Evolutionary conservation across 2,888 invertebrate genomes (phyloP), one percentile per base, ranked within the genome.

Genomic region (Pheosia tremula): DNA sequence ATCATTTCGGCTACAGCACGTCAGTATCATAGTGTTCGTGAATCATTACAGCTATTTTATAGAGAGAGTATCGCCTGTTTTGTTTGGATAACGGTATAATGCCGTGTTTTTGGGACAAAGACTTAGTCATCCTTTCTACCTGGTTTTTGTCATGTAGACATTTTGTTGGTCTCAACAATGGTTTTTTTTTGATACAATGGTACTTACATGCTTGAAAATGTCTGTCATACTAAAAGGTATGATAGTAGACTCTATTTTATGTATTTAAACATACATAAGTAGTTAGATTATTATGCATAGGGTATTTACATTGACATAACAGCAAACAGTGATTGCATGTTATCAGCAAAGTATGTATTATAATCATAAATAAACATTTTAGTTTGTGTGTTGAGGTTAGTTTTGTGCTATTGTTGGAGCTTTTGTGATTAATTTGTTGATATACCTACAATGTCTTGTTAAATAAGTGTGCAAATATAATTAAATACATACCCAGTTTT

Each of bases 81-180:
- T 89, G 88, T 89, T 85, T 84, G 83, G 79, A 74, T 93, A 93
- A 93, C 93, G 92, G 93, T 91, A 91, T 74, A 75, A 74, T 79
- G 80, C 80, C 88, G 82, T 85, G 87, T 85, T 91, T 90, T 91
- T 86, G 84, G 89, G 85, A 91, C 93, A 93, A 92, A 88, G 87
- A 78, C 83, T 90, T 90, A 89, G 87, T 90, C 90, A 91, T 87
- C 78, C 78, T 80, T 57, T 81, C 80, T 87, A 87, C 87, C 87
- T 88, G 87, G 77, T 88, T 88, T 89, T 89, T 88, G 82, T 88
- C 72, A 82, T 79, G 77, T 78, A 77, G 75, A 76, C 74, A 77
- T 77, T 82, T 83, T 82, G 79, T 80, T 81, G 72, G 64, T 67
- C 72, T 72, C 68, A 72, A 71, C 66, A 71, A 72, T 56, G 62